Percentiles rank a stretch among this genome's conserved stretches.
Evolutionary conservation across 2,888 invertebrate species (phyloP).

Genomic region (Caenorhabditis sinica): DNA sequence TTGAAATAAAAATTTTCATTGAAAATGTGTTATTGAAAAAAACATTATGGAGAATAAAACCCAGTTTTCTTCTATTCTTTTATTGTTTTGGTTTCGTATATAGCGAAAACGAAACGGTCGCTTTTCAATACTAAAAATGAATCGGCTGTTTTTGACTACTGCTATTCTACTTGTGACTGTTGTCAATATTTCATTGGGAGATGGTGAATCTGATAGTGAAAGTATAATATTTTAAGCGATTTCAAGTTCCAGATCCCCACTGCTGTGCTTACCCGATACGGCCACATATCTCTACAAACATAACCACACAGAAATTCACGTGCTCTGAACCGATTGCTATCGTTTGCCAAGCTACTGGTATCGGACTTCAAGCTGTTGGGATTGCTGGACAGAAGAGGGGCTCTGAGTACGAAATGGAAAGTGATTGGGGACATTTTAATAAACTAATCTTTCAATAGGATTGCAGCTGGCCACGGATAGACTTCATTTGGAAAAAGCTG

Average conservation of each 20-base stretch:
- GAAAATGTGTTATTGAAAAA: not conserved
- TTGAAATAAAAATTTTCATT: too few relatives aligned
- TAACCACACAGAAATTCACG: not conserved
- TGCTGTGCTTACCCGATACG: constrained; percentile 7
- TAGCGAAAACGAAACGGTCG: too few relatives aligned
- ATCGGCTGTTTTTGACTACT: too few relatives aligned
- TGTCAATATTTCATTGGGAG: not conserved
- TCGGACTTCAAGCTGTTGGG: not conserved
- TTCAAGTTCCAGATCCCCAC: not conserved
- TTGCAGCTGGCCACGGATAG: not conserved
- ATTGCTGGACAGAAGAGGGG: not conserved
- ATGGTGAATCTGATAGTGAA: not conserved
- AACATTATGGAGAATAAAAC: too few relatives aligned
- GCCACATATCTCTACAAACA: not conserved
- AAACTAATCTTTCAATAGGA: not conserved
- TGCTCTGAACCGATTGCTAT: constrained; percentile 3
- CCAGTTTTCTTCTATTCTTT: too few relatives aligned
- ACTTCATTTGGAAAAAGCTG: not conserved
- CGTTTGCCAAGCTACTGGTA: not conserved
- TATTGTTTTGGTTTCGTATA: too few relatives aligned
- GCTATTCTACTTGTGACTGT: not conserved
- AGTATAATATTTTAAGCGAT: not conserved
- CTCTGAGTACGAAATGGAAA: not conserved
- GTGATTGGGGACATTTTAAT: not conserved
- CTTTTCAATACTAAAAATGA: too few relatives aligned